These are phyloP conservation scores for Pelvicachromis taeniatus DNA, from an alignment of 2,113 vertebrate species.

Conservation along the genomic window DNA sequence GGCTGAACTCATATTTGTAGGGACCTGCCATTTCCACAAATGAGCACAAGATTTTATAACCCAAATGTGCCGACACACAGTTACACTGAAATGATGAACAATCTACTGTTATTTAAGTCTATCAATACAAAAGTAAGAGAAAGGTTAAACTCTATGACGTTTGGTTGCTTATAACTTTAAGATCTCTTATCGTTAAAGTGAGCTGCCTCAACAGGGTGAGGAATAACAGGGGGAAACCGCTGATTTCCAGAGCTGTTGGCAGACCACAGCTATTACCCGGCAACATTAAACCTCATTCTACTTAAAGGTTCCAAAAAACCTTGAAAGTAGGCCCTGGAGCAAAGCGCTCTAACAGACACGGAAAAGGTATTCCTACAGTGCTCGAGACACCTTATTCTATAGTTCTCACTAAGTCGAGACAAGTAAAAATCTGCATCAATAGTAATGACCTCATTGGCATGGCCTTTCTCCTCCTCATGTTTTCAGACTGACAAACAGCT, in stretches of 20 bases:
- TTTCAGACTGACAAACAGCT: background rate
- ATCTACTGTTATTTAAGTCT: background rate
- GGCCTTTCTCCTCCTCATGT: background rate
- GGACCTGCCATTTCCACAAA: conserved; percentile 13
- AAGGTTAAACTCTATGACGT: background rate
- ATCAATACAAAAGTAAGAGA: background rate
- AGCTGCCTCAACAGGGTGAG: background rate
- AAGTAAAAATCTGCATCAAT: background rate
- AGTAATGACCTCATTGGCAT: background rate
- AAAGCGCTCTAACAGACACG: background rate
- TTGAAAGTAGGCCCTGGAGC: background rate
- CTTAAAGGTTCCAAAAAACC: background rate
- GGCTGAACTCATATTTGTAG: conserved; percentile 21
- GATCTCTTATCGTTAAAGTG: background rate
- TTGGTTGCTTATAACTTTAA: background rate
- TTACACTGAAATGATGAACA: background rate
- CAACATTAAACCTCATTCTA: background rate
- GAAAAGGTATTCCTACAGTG: background rate
- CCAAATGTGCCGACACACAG: background rate
- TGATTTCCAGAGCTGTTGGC: background rate
- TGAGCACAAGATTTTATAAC: background rate
- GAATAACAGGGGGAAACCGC: background rate
- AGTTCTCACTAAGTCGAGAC: background rate
- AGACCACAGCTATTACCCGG: background rate
- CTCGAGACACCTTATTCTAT: background rate